Evolutionary conservation across 2,113 vertebrate genomes (phyloP).

Genomic region (Morone saxatilis): DNA sequence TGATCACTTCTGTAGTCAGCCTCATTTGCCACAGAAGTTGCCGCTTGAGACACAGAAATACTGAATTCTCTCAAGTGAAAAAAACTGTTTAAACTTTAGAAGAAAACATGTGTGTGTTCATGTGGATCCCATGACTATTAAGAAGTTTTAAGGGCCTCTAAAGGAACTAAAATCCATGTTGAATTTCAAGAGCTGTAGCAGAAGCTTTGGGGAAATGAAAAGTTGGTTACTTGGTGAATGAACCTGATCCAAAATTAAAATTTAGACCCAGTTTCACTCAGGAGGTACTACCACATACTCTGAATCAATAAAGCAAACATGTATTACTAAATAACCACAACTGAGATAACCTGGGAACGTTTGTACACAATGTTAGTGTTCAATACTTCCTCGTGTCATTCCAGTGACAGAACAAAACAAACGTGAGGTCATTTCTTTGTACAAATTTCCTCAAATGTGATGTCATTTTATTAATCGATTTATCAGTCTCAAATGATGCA

Average conservation of each 20-base stretch:
- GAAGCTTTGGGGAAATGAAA: neutral
- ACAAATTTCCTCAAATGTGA: neutral
- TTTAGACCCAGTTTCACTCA: neutral
- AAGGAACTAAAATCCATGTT: neutral
- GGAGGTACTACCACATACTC: neutral
- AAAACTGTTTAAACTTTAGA: neutral
- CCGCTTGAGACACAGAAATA: neutral
- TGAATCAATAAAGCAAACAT: neutral
- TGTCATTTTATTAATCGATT: slow-evolving; percentile 13
- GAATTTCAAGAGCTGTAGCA: neutral
- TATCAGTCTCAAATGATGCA: slow-evolving; percentile 18
- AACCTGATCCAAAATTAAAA: neutral
- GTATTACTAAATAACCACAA: neutral
- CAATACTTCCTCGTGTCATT: slow-evolving; percentile 4
- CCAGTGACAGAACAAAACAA: slow-evolving; percentile 2
- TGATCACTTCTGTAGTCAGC: too few species aligned
- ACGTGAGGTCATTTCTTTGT: slow-evolving; percentile 30
- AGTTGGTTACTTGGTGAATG: neutral
- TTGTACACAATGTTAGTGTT: neutral
- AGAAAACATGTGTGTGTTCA: neutral
- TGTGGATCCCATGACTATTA: neutral
- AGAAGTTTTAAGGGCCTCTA: neutral
- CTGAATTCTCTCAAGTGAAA: neutral
- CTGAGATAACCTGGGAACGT: neutral
- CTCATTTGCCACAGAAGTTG: too few species aligned